These are phyloP conservation scores for Sphinx pinastri DNA, from an alignment of 2,888 invertebrate genomes.

Conservation along the genomic window DNA sequence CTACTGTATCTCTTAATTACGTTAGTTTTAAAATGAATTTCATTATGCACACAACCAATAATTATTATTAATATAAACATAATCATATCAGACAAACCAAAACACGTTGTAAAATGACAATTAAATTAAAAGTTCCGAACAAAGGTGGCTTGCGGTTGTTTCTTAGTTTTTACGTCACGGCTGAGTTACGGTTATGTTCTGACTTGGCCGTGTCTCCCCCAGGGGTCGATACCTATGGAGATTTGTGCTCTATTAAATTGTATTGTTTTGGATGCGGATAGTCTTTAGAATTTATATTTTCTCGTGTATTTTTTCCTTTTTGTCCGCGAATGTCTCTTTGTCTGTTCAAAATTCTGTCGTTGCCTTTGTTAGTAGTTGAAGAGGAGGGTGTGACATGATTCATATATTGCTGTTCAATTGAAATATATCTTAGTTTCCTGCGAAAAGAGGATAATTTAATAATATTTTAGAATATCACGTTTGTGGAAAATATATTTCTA, in stretches of 20 bases:
- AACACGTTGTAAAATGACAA: background rate
- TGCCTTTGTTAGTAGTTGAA: too few species aligned
- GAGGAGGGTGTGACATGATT: too few species aligned
- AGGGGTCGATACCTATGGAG: conserved; percentile 61
- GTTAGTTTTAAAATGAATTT: too few species aligned
- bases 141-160: conserved; percentile 46
- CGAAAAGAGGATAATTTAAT: too few species aligned
- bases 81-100: background rate
- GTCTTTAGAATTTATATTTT: background rate
- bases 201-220: conserved; percentile 59
- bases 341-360: too few species aligned
- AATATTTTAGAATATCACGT: too few species aligned
- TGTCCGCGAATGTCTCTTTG: too few species aligned
- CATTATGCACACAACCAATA: background rate
- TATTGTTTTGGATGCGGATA: conserved; percentile 53
- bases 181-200: conserved; percentile 74
- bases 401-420: too few species aligned
- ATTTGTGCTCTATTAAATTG: conserved; percentile 68
- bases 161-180: conserved; percentile 75
- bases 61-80: background rate
- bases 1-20: too few species aligned
- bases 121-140: background rate
- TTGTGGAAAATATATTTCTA: too few species aligned
- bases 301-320: background rate
- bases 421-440: too few species aligned